A percentile compares a stretch with the other conserved stretches of the same genome.
Evolutionary conservation across 1,140 invertebrate genomes (phyloP).

Genomic region (Cotesia glomerata): DNA sequence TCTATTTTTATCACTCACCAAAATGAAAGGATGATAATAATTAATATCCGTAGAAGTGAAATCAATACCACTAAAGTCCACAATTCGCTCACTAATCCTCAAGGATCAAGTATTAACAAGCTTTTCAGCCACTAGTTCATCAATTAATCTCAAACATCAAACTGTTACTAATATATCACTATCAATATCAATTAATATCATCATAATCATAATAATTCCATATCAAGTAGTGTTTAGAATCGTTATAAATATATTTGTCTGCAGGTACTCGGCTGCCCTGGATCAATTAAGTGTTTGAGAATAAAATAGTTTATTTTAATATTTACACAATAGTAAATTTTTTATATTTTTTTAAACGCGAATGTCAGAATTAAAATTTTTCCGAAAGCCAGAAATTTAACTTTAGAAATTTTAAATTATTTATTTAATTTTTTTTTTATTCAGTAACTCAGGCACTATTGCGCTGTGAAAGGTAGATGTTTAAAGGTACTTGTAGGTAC

Average conservation of each 20-base stretch:
- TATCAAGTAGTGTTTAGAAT: slow-evolving; percentile 27
- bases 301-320: slow-evolving; percentile 5
- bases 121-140: no score
- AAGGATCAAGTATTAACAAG: not conserved
- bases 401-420: slow-evolving; percentile 23
- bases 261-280: slow-evolving; percentile 58
- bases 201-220: not conserved
- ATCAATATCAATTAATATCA: not conserved
- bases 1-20: no score
- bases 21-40: not conserved
- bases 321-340: not conserved
- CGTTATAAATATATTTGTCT: slow-evolving; percentile 59
- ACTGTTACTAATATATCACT: not conserved
- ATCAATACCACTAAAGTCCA: not conserved
- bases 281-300: slow-evolving; percentile 40
- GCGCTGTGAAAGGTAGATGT: slow-evolving; percentile 57
- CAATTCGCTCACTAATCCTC: not conserved
- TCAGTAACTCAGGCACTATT: slow-evolving; percentile 58
- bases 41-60: not conserved
- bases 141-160: not conserved
- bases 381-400: not conserved
- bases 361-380: not conserved
- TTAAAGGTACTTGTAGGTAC: slow-evolving; percentile 62
- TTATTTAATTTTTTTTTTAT: slow-evolving; percentile 31
- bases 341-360: not conserved